A percentile compares a stretch with the other conserved stretches of the same genome.
phyloP scores from a whole-genome alignment of 2,797 vertebrate genomes.

The Euphonia xanthogaster region DNA sequence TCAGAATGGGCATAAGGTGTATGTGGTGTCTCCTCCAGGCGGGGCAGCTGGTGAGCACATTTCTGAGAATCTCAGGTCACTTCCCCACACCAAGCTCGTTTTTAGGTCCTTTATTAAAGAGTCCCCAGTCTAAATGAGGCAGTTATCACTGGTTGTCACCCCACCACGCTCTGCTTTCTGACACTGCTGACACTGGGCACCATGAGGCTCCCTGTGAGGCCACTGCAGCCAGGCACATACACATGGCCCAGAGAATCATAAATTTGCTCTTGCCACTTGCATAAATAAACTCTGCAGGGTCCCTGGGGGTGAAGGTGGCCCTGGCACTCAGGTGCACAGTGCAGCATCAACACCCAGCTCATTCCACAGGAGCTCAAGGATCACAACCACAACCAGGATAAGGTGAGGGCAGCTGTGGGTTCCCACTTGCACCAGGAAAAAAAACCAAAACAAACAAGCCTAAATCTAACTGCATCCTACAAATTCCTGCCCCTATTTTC shows the following conservation, averaged over 20 bases:
- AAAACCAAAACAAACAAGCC: background rate
- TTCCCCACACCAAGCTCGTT: background rate
- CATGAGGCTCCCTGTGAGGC: fast-evolving
- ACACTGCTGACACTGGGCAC: fast-evolving
- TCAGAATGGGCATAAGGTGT: background rate
- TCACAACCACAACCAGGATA: background rate
- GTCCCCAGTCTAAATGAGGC: fast-evolving
- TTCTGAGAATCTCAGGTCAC: background rate
- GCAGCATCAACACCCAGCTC: background rate
- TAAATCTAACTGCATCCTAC: background rate
- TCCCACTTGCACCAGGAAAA: background rate
- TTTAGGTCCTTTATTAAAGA: background rate
- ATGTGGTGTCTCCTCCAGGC: fast-evolving
- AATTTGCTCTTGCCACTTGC: background rate
- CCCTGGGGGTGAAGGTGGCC: background rate
- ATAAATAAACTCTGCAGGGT: background rate
- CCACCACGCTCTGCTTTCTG: fast-evolving
- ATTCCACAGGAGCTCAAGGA: background rate
- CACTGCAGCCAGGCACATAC: fast-evolving
- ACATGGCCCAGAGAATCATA: background rate
- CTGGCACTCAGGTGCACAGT: background rate
- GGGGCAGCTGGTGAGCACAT: background rate
- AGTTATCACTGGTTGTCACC: background rate
- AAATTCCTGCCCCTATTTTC: background rate
- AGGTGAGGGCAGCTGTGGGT: background rate